These are phyloP conservation scores for Pseudocheirus occidentalis DNA, from an alignment of 2,797 vertebrate species.

Conservation along the genomic window DNA sequence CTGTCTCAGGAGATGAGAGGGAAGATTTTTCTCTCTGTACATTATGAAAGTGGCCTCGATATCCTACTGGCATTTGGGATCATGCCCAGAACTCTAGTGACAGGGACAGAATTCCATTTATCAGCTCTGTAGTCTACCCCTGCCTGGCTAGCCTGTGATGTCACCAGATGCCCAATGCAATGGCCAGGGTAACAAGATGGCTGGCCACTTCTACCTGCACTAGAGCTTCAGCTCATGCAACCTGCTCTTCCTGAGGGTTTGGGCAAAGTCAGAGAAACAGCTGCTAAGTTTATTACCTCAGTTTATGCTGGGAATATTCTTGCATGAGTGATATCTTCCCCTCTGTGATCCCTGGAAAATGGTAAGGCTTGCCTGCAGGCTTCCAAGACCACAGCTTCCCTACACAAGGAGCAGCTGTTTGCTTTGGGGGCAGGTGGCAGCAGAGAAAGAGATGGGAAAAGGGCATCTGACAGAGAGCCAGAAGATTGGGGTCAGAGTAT, in stretches of 20 bases:
- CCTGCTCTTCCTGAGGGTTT: conserved; percentile 47
- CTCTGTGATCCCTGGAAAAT: conserved; percentile 16
- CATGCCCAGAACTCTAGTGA: conserved; percentile 67
- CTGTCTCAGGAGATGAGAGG: conserved; percentile 74
- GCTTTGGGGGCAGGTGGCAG: neutral
- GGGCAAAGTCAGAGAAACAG: neutral
- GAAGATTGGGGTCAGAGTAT: neutral
- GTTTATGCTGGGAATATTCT: conserved; percentile 53
- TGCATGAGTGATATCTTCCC: neutral
- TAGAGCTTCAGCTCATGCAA: neutral
- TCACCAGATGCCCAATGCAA: conserved; percentile 64
- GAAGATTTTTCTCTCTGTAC: conserved; percentile 71
- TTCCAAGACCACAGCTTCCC: neutral
- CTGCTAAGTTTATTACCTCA: conserved; percentile 56
- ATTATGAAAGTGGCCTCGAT: conserved; percentile 70
- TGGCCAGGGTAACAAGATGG: conserved; percentile 45
- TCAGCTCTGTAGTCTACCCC: conserved; percentile 50
- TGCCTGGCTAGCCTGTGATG: conserved; percentile 41
- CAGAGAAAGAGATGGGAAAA: neutral
- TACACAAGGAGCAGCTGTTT: neutral
- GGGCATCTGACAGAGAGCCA: neutral
- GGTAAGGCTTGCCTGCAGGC: neutral
- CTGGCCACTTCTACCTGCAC: neutral
- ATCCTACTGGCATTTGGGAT: conserved; percentile 72
- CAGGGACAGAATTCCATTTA: conserved; percentile 75